phyloP scores from a whole-genome alignment of 1,140 invertebrate genomes.

The Scaptomyza hsui region DNA sequence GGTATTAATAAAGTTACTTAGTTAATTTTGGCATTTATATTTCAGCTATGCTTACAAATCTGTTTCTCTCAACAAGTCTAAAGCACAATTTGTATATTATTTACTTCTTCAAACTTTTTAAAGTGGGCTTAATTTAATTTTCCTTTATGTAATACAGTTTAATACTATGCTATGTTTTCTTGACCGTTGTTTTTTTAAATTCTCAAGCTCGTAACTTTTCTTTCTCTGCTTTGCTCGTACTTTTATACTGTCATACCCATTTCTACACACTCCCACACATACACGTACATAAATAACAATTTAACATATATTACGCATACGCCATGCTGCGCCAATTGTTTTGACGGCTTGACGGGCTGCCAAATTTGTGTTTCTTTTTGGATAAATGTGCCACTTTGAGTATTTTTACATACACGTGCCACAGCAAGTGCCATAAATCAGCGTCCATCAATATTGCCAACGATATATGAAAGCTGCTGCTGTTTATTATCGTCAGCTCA shows the following conservation, averaged over 20 bases:
- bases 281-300: constrained; percentile 58
- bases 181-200: no score
- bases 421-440: constrained; percentile 6
- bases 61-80: no score
- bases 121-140: no score
- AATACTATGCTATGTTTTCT: no score
- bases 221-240: constrained; percentile 2
- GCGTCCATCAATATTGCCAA: constrained; percentile 19
- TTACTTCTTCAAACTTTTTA: no score
- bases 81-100: no score
- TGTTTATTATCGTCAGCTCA: constrained; percentile 9
- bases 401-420: constrained; percentile 59
- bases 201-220: no score
- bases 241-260: neutral
- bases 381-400: constrained; percentile 18
- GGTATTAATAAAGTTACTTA: neutral
- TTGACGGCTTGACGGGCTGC: constrained; percentile 34
- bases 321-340: constrained; percentile 67
- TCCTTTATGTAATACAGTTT: no score
- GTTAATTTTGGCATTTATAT: neutral
- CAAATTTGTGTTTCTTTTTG: constrained; percentile 19
- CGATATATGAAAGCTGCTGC: constrained; percentile 1
- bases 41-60: no score
- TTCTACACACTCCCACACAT: neutral
- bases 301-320: constrained; percentile 70